phyloP scores from a whole-genome alignment of 92 coral and sea anemone species.

The Porites evermanni region DNA sequence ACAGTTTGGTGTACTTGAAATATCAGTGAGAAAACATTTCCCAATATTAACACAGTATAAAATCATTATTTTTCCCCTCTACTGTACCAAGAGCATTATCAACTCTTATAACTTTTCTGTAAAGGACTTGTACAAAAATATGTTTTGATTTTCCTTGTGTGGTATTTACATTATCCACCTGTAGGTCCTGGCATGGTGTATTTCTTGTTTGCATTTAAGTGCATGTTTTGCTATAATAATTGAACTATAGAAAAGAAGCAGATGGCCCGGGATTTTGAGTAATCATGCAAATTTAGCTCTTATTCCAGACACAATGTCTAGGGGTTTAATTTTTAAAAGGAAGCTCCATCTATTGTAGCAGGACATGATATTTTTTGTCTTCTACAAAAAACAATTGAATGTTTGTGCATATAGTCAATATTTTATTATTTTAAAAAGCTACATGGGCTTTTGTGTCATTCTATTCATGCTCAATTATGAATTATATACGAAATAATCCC shows the following conservation, averaged over 20 bases:
- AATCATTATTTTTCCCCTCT: neutral
- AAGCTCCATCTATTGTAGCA: constrained; percentile 3
- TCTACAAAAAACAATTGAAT: neutral
- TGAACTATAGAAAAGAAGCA: neutral
- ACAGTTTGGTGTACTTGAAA: neutral
- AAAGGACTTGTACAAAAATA: too few relatives aligned
- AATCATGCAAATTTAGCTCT: neutral
- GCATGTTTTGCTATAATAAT: neutral
- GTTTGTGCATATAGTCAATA: neutral
- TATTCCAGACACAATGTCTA: constrained; percentile 21
- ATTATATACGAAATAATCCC: neutral
- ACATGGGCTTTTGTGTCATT: neutral
- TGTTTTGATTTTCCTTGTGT: neutral
- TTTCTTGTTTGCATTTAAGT: neutral
- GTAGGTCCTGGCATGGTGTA: too few relatives aligned
- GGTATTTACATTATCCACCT: neutral
- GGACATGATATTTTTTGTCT: neutral
- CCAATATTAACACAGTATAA: neutral
- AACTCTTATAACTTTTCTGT: neutral
- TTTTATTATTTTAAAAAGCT: too few relatives aligned
- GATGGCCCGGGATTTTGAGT: neutral
- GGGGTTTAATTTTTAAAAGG: constrained; percentile 3
- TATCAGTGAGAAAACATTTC: neutral
- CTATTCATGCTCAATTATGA: neutral
- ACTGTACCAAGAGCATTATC: neutral